phyloP scores from a whole-genome alignment of 2,888 invertebrate species.

The Xestia sexstrigata region DNA sequence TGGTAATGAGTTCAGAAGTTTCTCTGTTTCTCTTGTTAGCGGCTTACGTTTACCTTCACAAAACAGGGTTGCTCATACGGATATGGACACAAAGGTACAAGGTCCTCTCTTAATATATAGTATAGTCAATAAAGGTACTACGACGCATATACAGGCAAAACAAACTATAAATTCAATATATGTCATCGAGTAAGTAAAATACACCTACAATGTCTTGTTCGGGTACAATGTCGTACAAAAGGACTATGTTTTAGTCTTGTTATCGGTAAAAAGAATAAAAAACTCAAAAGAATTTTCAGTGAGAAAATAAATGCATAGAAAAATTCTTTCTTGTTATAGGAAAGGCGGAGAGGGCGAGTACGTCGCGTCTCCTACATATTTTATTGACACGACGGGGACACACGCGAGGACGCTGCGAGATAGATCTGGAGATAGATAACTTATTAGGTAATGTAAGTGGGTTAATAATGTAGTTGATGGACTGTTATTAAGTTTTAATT shows the following conservation, averaged over 20 bases:
- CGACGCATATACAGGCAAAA: constrained; percentile 56
- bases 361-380: constrained; percentile 89
- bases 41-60: constrained; percentile 37
- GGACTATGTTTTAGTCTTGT: constrained; percentile 61
- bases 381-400: constrained; percentile 82
- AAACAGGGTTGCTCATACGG: constrained; percentile 48
- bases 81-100: constrained; percentile 50
- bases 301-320: constrained; percentile 88
- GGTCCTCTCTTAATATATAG: constrained; percentile 53
- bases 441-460: constrained; percentile 62
- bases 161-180: constrained; percentile 67
- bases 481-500: constrained; percentile 58
- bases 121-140: constrained; percentile 32
- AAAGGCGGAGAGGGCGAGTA: constrained; percentile 83
- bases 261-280: constrained; percentile 71
- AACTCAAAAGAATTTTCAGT: constrained; percentile 81
- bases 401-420: constrained; percentile 68
- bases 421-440: constrained; percentile 73
- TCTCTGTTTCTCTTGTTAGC: constrained; percentile 55
- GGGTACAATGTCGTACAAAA: constrained; percentile 50
- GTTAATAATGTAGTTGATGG: constrained; percentile 51
- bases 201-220: constrained; percentile 65
- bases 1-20: constrained; percentile 60
- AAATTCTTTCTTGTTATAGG: constrained; percentile 90
- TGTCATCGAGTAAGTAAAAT: constrained; percentile 62